These are phyloP conservation scores for Calephelis perditalis DNA, from an alignment of 2,888 invertebrate species.

Conservation along the genomic window DNA sequence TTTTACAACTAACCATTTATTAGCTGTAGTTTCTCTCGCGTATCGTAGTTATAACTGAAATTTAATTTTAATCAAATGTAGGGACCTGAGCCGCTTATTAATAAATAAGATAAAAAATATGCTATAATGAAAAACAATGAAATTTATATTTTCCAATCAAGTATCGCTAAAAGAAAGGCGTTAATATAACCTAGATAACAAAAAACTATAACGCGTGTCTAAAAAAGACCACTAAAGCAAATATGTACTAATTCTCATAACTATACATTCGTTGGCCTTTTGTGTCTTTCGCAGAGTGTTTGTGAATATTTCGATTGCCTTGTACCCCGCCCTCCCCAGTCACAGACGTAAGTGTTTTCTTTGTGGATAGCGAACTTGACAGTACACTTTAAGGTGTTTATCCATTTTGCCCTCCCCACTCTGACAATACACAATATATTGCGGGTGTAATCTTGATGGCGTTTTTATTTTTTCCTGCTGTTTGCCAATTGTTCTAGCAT, in stretches of 20 bases:
- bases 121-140: too few relatives aligned
- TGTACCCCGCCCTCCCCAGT: slow-evolving; percentile 42
- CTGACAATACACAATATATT: slow-evolving; percentile 35
- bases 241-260: not conserved
- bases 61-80: too few relatives aligned
- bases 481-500: slow-evolving; percentile 17
- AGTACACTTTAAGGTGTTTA: slow-evolving; percentile 73
- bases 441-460: slow-evolving; percentile 48
- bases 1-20: too few relatives aligned
- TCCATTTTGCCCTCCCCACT: slow-evolving; percentile 64
- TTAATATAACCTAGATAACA: too few relatives aligned
- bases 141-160: too few relatives aligned
- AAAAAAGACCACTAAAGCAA: too few relatives aligned
- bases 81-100: too few relatives aligned
- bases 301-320: slow-evolving; percentile 61
- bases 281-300: slow-evolving; percentile 20
- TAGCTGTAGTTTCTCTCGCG: too few relatives aligned
- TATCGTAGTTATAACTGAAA: too few relatives aligned
- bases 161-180: too few relatives aligned
- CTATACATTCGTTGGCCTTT: slow-evolving; percentile 6
- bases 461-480: slow-evolving; percentile 30
- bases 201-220: too few relatives aligned
- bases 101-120: too few relatives aligned
- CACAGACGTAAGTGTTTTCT: slow-evolving; percentile 72
- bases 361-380: slow-evolving; percentile 64